These are phyloP conservation scores for Acanthosepion esculentum DNA, from an alignment of 2,888 invertebrate genomes.

Conservation along the genomic window DNA sequence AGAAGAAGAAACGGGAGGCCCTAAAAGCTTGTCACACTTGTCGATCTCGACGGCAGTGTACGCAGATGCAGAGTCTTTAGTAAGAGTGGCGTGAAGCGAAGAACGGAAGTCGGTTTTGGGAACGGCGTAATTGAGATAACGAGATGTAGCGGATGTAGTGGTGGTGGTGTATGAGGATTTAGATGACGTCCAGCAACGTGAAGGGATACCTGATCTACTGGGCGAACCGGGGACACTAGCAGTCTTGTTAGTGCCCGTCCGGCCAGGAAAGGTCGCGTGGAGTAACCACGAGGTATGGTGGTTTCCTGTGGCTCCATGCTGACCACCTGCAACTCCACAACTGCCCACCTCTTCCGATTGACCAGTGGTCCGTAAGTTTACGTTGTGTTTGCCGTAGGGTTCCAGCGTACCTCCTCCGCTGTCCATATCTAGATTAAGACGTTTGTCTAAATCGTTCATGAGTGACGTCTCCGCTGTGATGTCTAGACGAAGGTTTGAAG, in stretches of 20 bases:
- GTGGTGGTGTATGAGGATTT: neutral
- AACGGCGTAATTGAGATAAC: neutral
- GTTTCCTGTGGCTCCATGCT: neutral
- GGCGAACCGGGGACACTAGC: slow-evolving; percentile 68
- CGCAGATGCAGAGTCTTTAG: neutral
- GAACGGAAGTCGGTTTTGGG: neutral
- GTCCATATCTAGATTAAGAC: slow-evolving; percentile 66
- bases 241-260: slow-evolving; percentile 60
- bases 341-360: slow-evolving; percentile 59
- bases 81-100: neutral
- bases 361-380: slow-evolving; percentile 67
- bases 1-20: neutral
- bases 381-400: slow-evolving; percentile 64
- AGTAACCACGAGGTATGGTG: slow-evolving; percentile 18
- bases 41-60: slow-evolving; percentile 25
- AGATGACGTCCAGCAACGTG: slow-evolving; percentile 34
- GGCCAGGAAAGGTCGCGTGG: neutral
- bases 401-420: slow-evolving; percentile 64
- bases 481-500: slow-evolving; percentile 67
- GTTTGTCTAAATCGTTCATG: slow-evolving; percentile 71
- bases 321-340: neutral
- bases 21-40: neutral
- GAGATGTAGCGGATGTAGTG: neutral
- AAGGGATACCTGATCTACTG: slow-evolving; percentile 60
- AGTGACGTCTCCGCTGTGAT: slow-evolving; percentile 71